Conservation (phyloP, 1,140 invertebrate species). For the Drosophila nasuta region DNA sequence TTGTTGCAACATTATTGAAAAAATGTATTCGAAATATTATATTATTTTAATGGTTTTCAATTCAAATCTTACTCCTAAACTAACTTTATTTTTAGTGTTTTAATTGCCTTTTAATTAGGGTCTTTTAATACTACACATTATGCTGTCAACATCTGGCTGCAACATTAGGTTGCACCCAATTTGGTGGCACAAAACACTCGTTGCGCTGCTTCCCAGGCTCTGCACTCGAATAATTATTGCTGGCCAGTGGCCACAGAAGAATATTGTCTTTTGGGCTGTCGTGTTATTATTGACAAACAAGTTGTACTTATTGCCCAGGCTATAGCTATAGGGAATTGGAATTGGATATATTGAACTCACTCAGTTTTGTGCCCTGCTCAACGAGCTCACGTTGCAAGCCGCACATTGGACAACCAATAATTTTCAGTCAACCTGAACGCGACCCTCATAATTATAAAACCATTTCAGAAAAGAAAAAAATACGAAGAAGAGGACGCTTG, state of each 20-base stretch:
- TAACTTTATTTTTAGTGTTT: too few species aligned
- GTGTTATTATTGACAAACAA: slow-evolving; percentile 51
- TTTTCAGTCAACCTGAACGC: slow-evolving; percentile 70
- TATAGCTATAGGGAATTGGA: too few species aligned
- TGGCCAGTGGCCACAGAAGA: slow-evolving; percentile 18
- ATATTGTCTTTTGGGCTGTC: slow-evolving; percentile 42
- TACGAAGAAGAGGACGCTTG: not conserved
- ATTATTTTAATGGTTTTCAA: not conserved
- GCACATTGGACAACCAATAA: slow-evolving; percentile 58
- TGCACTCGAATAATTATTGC: slow-evolving; percentile 36
- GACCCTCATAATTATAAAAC: slow-evolving; percentile 77
- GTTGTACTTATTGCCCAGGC: slow-evolving; percentile 47
- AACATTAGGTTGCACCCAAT: slow-evolving; percentile 4
- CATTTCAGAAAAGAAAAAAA: slow-evolving; percentile 38
- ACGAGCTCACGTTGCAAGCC: slow-evolving; percentile 35
- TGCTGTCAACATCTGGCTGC: slow-evolving; percentile 14
- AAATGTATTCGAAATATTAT: too few species aligned
- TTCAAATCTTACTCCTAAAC: too few species aligned
- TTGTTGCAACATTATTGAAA: too few species aligned
- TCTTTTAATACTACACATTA: not conserved
- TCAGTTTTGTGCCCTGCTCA: slow-evolving; percentile 3
- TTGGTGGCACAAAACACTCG: not conserved
- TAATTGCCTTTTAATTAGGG: too few species aligned
- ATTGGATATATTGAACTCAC: too few species aligned
- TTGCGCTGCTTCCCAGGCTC: slow-evolving; percentile 27